Conservation (phyloP, 2,888 invertebrate genomes). For the Dolichomitus sp. region DNA sequence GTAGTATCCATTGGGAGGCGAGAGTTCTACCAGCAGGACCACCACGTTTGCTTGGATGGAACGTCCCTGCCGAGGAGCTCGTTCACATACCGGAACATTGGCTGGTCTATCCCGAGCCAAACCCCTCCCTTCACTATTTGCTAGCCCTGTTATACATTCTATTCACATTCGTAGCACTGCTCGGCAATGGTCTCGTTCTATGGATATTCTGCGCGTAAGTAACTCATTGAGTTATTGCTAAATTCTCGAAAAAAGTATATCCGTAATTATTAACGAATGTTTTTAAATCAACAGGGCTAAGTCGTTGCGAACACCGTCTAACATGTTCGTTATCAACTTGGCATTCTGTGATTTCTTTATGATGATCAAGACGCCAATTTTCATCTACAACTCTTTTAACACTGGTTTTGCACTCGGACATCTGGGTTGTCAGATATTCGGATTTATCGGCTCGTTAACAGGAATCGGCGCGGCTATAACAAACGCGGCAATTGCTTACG, state of each 20-base stretch:
- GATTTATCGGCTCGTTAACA: constrained; percentile 91
- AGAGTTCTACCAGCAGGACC: constrained; percentile 81
- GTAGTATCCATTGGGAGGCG: constrained; percentile 81
- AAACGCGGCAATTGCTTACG: constrained; percentile 95
- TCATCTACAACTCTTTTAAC: constrained; percentile 94
- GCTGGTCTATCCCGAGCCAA: constrained; percentile 93
- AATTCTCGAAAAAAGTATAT: background rate
- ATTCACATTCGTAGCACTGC: constrained; percentile 91
- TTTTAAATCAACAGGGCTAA: constrained; percentile 88
- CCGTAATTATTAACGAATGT: constrained; percentile 4
- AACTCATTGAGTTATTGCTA: background rate
- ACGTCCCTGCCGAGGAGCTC: constrained; percentile 92
- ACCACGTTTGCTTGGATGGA: constrained; percentile 90
- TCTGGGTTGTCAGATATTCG: constrained; percentile 92
- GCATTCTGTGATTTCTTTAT: constrained; percentile 95
- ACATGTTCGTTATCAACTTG: constrained; percentile 94
- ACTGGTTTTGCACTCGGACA: constrained; percentile 92
- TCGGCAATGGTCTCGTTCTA: constrained; percentile 95
- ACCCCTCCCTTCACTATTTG: constrained; percentile 93
- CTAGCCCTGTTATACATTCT: constrained; percentile 92
- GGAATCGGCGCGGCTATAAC: constrained; percentile 94
- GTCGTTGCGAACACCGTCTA: constrained; percentile 92
- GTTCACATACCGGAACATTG: constrained; percentile 92
- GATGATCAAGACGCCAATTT: constrained; percentile 95
- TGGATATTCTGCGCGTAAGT: constrained; percentile 94